These are phyloP conservation scores for Charanyca ferruginea DNA, from an alignment of 2,888 invertebrate genomes.

Conservation along the genomic window DNA sequence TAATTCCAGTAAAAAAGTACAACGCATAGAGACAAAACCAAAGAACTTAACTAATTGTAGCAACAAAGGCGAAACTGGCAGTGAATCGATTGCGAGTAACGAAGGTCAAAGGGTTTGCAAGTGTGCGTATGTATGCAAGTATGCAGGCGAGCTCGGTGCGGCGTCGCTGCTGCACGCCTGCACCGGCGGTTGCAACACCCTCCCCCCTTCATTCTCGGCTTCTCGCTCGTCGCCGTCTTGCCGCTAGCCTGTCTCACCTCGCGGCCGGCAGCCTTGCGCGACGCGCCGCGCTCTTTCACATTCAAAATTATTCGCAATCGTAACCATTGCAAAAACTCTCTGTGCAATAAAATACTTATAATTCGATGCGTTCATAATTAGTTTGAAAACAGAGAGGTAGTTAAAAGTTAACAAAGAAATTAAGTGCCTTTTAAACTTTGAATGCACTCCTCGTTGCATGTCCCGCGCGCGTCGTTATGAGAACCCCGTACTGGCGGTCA, in stretches of 20 bases:
- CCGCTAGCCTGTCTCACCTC: slow-evolving; percentile 91
- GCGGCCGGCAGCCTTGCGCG: slow-evolving; percentile 91
- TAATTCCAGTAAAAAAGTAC: slow-evolving; percentile 5
- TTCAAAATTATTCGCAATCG: slow-evolving; percentile 91
- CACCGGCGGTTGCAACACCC: slow-evolving; percentile 91
- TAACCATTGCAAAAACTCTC: slow-evolving; percentile 91
- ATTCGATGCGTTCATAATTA: slow-evolving; percentile 84
- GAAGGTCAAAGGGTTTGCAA: slow-evolving; percentile 89
- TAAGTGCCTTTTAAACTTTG: slow-evolving; percentile 88
- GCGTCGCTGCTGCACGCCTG: slow-evolving; percentile 91
- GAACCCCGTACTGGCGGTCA: slow-evolving; percentile 94
- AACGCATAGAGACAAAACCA: slow-evolving; percentile 47
- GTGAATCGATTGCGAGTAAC: slow-evolving; percentile 88
- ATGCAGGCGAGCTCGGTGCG: slow-evolving; percentile 91
- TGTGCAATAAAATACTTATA: slow-evolving; percentile 88
- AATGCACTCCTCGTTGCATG: slow-evolving; percentile 92
- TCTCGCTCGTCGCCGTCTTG: slow-evolving; percentile 90
- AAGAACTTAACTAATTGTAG: slow-evolving; percentile 76
- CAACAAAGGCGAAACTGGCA: slow-evolving; percentile 84
- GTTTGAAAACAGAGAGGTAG: slow-evolving; percentile 84
- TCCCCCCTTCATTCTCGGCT: slow-evolving; percentile 90
- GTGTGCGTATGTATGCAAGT: slow-evolving; percentile 90
- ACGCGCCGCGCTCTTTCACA: slow-evolving; percentile 91
- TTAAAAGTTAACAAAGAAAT: slow-evolving; percentile 80
- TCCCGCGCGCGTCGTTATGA: slow-evolving; percentile 95